phyloP scores from a whole-genome alignment of 2,888 invertebrate genomes.

The Epicampocera succincta region DNA sequence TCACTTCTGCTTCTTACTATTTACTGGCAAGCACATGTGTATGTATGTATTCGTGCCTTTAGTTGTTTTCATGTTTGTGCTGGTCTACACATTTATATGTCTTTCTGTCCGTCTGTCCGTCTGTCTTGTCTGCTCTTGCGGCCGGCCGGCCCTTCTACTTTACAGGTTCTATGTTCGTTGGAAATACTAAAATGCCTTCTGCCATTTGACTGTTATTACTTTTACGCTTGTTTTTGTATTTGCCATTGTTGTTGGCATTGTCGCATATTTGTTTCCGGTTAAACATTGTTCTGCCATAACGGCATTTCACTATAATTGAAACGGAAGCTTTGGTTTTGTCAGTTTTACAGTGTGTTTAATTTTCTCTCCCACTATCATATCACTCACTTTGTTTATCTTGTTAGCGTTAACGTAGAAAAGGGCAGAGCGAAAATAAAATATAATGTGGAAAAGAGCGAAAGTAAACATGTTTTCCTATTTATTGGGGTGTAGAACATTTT shows the following conservation, averaged over 20 bases:
- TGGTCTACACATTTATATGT: conserved; percentile 15
- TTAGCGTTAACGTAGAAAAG: conserved; percentile 2
- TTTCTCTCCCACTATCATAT: conserved; percentile 24
- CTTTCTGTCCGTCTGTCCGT: conserved; percentile 23
- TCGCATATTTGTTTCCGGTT: conserved; percentile 73
- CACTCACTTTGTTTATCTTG: conserved; percentile 8
- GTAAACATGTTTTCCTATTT: conserved; percentile 25
- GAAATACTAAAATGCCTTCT: conserved; percentile 60
- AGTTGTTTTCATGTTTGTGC: conserved; percentile 4
- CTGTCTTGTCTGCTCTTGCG: conserved; percentile 26
- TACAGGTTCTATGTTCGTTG: conserved; percentile 9
- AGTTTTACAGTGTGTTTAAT: conserved; percentile 62
- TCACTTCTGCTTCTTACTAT: neutral
- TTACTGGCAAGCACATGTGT: too few relatives aligned
- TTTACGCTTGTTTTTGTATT: conserved; percentile 35
- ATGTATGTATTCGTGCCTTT: neutral
- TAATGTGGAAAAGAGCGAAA: conserved; percentile 3
- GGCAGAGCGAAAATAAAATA: neutral
- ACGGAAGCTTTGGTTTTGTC: conserved; percentile 77
- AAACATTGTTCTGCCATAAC: conserved; percentile 72
- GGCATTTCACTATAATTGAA: conserved; percentile 78
- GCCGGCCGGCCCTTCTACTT: conserved; percentile 33
- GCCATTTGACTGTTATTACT: conserved; percentile 45
- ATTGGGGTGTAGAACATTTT: conserved; percentile 23
- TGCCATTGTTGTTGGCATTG: conserved; percentile 59